These are phyloP conservation scores for Pogonus chalceus DNA, from an alignment of 1,140 invertebrate species.

Conservation along the genomic window DNA sequence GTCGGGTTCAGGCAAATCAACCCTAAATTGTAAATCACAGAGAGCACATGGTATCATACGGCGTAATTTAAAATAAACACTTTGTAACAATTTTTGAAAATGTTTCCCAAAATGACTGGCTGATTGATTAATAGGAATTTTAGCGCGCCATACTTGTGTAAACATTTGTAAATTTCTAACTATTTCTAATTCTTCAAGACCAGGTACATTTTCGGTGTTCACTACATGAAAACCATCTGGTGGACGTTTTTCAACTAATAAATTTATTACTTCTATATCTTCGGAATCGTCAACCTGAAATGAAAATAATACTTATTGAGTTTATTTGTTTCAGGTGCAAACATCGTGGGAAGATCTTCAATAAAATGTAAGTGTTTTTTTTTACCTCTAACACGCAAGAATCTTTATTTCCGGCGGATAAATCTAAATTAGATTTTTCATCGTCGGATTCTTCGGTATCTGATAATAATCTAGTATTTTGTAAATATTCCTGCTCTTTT, in stretches of 20 bases:
- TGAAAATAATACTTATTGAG: slow-evolving; percentile 15
- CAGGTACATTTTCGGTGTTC: slow-evolving; percentile 73
- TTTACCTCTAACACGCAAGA: slow-evolving; percentile 70
- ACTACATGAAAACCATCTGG: slow-evolving; percentile 74
- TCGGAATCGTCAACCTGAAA: slow-evolving; percentile 74
- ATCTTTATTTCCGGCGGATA: slow-evolving; percentile 70
- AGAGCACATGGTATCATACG: slow-evolving; percentile 74
- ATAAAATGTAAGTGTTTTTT: neutral
- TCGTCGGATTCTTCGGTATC: slow-evolving; percentile 65
- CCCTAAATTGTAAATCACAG: slow-evolving; percentile 64
- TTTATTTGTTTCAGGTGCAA: neutral
- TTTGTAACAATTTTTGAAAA: slow-evolving; percentile 47
- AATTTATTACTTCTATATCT: slow-evolving; percentile 68
- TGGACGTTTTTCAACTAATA: slow-evolving; percentile 65
- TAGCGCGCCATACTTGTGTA: slow-evolving; percentile 69
- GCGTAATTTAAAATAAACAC: slow-evolving; percentile 76
- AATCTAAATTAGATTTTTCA: slow-evolving; percentile 62
- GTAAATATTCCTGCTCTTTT: slow-evolving; percentile 33
- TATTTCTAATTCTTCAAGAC: slow-evolving; percentile 54
- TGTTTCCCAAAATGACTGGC: slow-evolving; percentile 53
- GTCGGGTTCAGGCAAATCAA: slow-evolving; percentile 76
- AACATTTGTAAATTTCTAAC: slow-evolving; percentile 80
- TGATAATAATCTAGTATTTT: slow-evolving; percentile 22
- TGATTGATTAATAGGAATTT: slow-evolving; percentile 47
- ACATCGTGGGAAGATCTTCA: neutral